Percentiles rank a stretch among this genome's conserved stretches.
phyloP scores from a whole-genome alignment of 2,888 invertebrate genomes.

The Masnerella sp. region DNA sequence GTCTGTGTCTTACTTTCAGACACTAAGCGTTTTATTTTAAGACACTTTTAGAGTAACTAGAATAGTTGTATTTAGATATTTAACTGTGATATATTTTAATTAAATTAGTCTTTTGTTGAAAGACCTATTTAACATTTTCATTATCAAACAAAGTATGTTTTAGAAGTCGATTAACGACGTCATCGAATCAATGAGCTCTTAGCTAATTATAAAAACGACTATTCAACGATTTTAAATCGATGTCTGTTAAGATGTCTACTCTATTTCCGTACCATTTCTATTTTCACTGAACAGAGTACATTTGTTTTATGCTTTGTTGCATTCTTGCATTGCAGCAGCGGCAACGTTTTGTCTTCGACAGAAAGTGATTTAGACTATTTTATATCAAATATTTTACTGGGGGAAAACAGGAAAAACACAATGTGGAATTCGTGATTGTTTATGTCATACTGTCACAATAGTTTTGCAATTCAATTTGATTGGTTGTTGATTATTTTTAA shows the following conservation, averaged over 20 bases:
- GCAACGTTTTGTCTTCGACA: constrained; percentile 35
- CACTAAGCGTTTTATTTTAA: too few relatives aligned
- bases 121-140: neutral
- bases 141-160: too few relatives aligned
- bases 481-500: too few relatives aligned
- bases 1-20: too few relatives aligned
- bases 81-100: too few relatives aligned
- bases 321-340: constrained; percentile 39
- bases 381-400: constrained; percentile 7
- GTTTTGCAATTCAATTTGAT: too few relatives aligned
- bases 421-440: too few relatives aligned
- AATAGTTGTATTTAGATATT: too few relatives aligned
- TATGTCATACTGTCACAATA: too few relatives aligned
- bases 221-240: constrained; percentile 32
- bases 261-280: constrained; percentile 62
- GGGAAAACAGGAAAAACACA: too few relatives aligned
- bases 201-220: constrained; percentile 26
- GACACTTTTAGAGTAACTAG: too few relatives aligned
- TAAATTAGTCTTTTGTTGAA: too few relatives aligned
- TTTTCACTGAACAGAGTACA: constrained; percentile 56
- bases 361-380: constrained; percentile 22
- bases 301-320: constrained; percentile 59
- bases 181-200: neutral
- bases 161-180: neutral
- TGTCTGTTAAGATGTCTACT: constrained; percentile 41